Evolutionary conservation across 2,888 invertebrate genomes (phyloP).

Genomic region (Atrina japonica): DNA sequence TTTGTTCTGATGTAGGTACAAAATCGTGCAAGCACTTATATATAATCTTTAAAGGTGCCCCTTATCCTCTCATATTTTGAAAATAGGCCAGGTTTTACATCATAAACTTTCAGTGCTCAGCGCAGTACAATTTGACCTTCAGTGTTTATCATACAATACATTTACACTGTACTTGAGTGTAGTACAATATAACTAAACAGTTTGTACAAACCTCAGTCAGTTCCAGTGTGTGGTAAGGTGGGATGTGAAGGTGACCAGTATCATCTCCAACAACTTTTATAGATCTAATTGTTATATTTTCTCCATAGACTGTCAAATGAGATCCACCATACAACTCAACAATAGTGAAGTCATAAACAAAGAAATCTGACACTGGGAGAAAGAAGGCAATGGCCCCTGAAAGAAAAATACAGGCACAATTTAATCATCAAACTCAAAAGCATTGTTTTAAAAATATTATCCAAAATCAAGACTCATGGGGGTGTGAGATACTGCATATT

Average conservation of each 20-base stretch:
- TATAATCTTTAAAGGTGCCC: no score
- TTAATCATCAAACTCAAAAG: background rate
- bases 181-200: no score
- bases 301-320: slow-evolving; percentile 57
- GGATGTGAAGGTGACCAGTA: slow-evolving; percentile 65
- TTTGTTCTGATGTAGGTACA: no score
- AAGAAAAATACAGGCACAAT: slow-evolving; percentile 4
- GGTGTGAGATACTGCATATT: no score
- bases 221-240: slow-evolving; percentile 56
- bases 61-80: no score
- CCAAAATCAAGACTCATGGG: no score
- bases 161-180: no score
- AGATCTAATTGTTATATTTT: slow-evolving; percentile 49
- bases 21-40: no score
- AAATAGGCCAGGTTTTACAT: no score
- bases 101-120: no score
- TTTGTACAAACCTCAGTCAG: slow-evolving; percentile 59
- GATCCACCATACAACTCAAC: slow-evolving; percentile 68
- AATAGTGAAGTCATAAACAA: slow-evolving; percentile 57
- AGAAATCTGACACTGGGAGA: slow-evolving; percentile 43
- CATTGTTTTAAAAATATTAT: background rate
- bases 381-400: slow-evolving; percentile 64
- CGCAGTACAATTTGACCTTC: no score
- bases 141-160: no score
- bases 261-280: slow-evolving; percentile 64